phyloP scores from a whole-genome alignment of 2,797 vertebrate genomes.

The Xenentodon cancila region DNA sequence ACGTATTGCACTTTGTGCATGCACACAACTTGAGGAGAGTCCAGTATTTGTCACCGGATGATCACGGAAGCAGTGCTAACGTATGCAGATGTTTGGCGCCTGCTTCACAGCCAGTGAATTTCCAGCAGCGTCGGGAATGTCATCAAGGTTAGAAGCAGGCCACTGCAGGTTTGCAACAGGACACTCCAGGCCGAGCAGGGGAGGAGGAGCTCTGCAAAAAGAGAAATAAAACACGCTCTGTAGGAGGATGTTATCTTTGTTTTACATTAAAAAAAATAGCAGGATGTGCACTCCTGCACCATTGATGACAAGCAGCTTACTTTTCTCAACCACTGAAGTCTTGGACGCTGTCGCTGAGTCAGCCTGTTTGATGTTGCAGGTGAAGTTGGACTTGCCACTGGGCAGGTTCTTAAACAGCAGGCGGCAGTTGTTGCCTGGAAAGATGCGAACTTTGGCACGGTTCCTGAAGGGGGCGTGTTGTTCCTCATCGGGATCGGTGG shows the following conservation, averaged over 20 bases:
- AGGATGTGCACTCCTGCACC: slow-evolving; percentile 19
- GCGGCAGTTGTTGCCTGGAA: slow-evolving; percentile 60
- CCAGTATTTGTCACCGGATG: slow-evolving; percentile 37
- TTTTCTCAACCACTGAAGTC: slow-evolving; percentile 70
- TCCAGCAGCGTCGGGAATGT: slow-evolving; percentile 67
- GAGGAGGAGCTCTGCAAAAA: slow-evolving; percentile 65
- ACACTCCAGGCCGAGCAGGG: slow-evolving; percentile 76
- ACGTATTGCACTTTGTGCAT: slow-evolving; percentile 60
- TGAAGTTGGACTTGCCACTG: slow-evolving; percentile 64
- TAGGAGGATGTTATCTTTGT: slow-evolving; percentile 8
- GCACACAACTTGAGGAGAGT: slow-evolving; percentile 51
- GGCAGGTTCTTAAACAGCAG: slow-evolving; percentile 66
- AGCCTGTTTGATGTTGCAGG: slow-evolving; percentile 69
- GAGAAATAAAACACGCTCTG: slow-evolving; percentile 32
- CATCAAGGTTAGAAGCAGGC: slow-evolving; percentile 74
- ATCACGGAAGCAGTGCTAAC: slow-evolving; percentile 52
- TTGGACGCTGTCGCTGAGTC: slow-evolving; percentile 3
- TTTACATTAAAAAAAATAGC: background rate
- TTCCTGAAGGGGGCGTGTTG: slow-evolving; percentile 67
- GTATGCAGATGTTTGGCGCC: slow-evolving; percentile 46
- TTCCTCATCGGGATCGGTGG: slow-evolving; percentile 46
- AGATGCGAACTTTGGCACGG: slow-evolving; percentile 55
- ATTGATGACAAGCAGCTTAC: slow-evolving; percentile 57
- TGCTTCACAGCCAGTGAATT: slow-evolving; percentile 66
- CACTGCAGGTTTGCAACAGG: slow-evolving; percentile 72